phyloP scores from a whole-genome alignment of 2,888 invertebrate genomes.

The Orthonevra nobilis region DNA sequence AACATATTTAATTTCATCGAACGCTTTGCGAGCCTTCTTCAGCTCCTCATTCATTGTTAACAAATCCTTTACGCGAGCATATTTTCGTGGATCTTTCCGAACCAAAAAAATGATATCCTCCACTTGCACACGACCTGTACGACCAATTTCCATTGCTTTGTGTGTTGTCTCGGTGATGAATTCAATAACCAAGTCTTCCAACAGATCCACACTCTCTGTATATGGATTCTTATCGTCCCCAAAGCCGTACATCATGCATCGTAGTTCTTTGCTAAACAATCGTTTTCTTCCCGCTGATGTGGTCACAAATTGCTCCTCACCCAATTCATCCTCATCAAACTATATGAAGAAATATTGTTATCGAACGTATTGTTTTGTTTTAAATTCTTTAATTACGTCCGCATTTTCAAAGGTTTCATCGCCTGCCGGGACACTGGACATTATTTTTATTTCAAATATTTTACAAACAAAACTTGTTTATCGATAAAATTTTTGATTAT shows the following conservation, averaged over 20 bases:
- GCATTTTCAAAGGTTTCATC: slow-evolving; percentile 76
- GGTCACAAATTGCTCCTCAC: slow-evolving; percentile 85
- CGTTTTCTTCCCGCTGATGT: slow-evolving; percentile 89
- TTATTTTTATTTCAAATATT: too few species aligned
- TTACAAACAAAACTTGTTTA: slow-evolving; percentile 1
- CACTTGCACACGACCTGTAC: slow-evolving; percentile 97
- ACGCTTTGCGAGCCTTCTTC: slow-evolving; percentile 98
- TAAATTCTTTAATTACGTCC: slow-evolving; percentile 73
- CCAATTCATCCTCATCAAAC: slow-evolving; percentile 84
- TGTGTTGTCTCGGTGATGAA: slow-evolving; percentile 97
- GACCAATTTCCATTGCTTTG: slow-evolving; percentile 97
- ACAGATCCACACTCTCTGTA: slow-evolving; percentile 97
- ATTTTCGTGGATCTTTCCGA: slow-evolving; percentile 97
- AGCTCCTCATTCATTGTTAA: slow-evolving; percentile 99
- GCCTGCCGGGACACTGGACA: slow-evolving; percentile 5
- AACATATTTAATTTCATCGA: slow-evolving; percentile 99
- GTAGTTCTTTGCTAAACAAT: slow-evolving; percentile 93
- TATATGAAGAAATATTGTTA: slow-evolving; percentile 36
- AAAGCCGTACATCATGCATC: slow-evolving; percentile 99
- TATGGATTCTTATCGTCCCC: slow-evolving; percentile 99
- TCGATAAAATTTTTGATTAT: too few species aligned
- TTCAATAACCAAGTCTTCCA: slow-evolving; percentile 98
- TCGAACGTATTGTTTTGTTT: neutral
- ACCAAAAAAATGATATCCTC: slow-evolving; percentile 99
- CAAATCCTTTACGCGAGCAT: slow-evolving; percentile 97